These are phyloP conservation scores for Rhagologus leucostigma DNA, from an alignment of 2,113 vertebrate species.

Conservation along the genomic window DNA sequence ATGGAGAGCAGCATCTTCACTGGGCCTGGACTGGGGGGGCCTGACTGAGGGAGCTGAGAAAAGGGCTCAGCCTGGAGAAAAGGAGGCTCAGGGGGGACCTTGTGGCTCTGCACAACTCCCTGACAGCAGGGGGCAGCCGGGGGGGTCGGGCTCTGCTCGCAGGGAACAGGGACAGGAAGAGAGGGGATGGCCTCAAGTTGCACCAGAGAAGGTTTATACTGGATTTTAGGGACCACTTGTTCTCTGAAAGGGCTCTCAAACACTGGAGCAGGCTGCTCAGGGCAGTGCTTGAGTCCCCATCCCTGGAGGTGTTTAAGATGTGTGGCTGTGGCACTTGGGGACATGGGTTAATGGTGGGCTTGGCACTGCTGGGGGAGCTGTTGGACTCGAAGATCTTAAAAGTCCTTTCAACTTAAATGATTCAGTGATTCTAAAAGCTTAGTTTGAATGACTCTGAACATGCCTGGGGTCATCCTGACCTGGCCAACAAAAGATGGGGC, in stretches of 20 bases:
- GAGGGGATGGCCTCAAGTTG: rapidly evolving
- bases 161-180: background rate
- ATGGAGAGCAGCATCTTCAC: background rate
- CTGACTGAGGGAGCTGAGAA: background rate
- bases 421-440: background rate
- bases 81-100: background rate
- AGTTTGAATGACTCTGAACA: background rate
- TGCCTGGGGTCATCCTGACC: background rate
- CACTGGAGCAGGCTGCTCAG: background rate
- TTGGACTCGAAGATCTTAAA: rapidly evolving
- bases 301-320: background rate
- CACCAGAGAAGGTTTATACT: background rate
- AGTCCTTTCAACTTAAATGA: background rate
- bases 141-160: rapidly evolving
- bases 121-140: background rate
- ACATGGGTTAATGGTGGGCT: background rate
- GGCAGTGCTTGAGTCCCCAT: background rate
- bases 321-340: background rate
- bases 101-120: background rate
- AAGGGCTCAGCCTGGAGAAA: background rate
- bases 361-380: background rate
- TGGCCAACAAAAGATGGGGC: rapidly evolving
- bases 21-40: background rate
- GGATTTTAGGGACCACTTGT: background rate
- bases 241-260: background rate